These are phyloP conservation scores for Epinotia bilunana DNA, from an alignment of 2,888 invertebrate genomes.

Conservation along the genomic window DNA sequence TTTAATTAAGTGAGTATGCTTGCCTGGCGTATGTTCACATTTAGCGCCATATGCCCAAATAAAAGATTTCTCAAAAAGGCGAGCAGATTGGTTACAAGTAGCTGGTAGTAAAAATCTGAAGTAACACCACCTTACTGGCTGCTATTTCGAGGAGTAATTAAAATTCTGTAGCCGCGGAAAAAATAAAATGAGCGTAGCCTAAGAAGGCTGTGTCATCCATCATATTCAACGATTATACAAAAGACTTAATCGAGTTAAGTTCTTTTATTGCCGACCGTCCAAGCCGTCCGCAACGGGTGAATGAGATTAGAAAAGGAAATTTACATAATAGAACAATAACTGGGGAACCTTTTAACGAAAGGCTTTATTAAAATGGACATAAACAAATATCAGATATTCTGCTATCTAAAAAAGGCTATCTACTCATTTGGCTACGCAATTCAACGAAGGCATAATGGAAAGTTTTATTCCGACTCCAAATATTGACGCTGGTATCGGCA, in stretches of 20 bases:
- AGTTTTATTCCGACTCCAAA: slow-evolving; percentile 11
- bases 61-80: neutral
- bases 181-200: slow-evolving; percentile 1
- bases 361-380: slow-evolving; percentile 16
- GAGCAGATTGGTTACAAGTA: neutral
- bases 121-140: neutral
- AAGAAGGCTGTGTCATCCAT: slow-evolving; percentile 3
- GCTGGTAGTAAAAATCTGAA: neutral
- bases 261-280: slow-evolving; percentile 49
- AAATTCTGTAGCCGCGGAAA: slow-evolving; percentile 2
- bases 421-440: neutral
- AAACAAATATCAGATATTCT: slow-evolving; percentile 2
- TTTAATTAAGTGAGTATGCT: slow-evolving; percentile 20
- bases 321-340: slow-evolving; percentile 44
- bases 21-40: neutral
- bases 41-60: neutral
- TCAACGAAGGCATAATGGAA: neutral
- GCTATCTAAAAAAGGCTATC: neutral
- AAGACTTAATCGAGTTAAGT: slow-evolving; percentile 51
- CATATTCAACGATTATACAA: slow-evolving; percentile 31
- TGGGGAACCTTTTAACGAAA: slow-evolving; percentile 16
- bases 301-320: slow-evolving; percentile 46
- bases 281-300: slow-evolving; percentile 37
- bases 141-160: neutral
- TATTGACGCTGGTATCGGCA: slow-evolving; percentile 12